A percentile compares a stretch with the other conserved stretches of the same genome.
phyloP scores from a whole-genome alignment of 2,113 vertebrate genomes.

The Gadus macrocephalus region DNA sequence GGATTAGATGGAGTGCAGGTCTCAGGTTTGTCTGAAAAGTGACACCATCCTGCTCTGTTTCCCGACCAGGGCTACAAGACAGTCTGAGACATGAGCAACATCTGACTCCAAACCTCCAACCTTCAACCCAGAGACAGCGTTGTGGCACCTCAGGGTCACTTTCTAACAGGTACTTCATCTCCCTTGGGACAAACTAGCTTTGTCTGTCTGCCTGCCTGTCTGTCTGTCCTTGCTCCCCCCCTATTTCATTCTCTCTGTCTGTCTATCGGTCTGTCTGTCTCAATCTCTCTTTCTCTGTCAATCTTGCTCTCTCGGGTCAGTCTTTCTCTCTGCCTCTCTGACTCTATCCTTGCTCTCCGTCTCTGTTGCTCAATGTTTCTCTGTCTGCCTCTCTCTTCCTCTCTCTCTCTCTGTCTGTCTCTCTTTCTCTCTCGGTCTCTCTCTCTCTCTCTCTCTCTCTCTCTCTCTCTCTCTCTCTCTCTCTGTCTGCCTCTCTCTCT shows the following conservation, averaged over 20 bases:
- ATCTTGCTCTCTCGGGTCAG: too few species aligned
- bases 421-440: too few species aligned
- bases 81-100: conserved; percentile 23
- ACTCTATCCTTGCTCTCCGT: too few species aligned
- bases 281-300: conserved; percentile 2
- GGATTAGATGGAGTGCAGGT: neutral
- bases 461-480: too few species aligned
- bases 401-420: too few species aligned
- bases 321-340: too few species aligned
- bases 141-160: conserved; percentile 21
- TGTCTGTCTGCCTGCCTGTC: conserved; percentile 3
- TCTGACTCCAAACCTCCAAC: conserved; percentile 29
- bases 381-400: too few species aligned
- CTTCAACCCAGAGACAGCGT: conserved; percentile 18
- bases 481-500: neutral
- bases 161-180: conserved; percentile 41
- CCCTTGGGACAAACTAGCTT: neutral
- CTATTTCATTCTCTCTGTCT: neutral
- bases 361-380: too few species aligned
- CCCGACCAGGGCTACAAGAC: conserved; percentile 38
- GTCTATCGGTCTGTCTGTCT: conserved; percentile 5
- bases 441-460: too few species aligned
- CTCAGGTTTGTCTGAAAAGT: neutral
- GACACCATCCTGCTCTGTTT: neutral
- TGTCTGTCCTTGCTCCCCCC: neutral